phyloP scores from a whole-genome alignment of 2,113 vertebrate species.

The Sander lucioperca region DNA sequence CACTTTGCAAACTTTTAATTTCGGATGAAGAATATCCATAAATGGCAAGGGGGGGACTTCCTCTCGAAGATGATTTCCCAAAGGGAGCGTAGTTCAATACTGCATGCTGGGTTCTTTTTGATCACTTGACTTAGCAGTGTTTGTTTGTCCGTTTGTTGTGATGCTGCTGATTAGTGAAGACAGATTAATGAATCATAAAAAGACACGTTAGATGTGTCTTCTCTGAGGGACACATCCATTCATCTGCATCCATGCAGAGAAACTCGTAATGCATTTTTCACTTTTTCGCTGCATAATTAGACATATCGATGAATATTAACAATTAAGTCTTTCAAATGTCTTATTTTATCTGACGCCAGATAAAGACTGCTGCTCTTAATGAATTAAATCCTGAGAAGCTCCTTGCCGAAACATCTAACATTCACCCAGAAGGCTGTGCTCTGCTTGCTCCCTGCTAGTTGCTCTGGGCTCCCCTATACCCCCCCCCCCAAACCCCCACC shows the following conservation, averaged over 20 bases:
- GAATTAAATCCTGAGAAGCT: slow-evolving; percentile 68
- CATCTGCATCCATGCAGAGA: slow-evolving; percentile 42
- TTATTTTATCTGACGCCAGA: slow-evolving; percentile 82
- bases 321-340: slow-evolving; percentile 79
- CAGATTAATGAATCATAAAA: slow-evolving; percentile 81
- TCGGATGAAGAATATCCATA: slow-evolving; percentile 59
- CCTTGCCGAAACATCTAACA: slow-evolving; percentile 73
- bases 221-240: slow-evolving; percentile 58
- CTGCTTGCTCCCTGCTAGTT: slow-evolving; percentile 65
- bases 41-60: slow-evolving; percentile 6
- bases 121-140: slow-evolving; percentile 68
- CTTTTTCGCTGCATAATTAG: slow-evolving; percentile 72
- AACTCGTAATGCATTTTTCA: slow-evolving; percentile 75
- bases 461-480: slow-evolving; percentile 51
- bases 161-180: slow-evolving; percentile 65
- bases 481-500: slow-evolving; percentile 4
- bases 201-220: slow-evolving; percentile 68
- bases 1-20: slow-evolving; percentile 63
- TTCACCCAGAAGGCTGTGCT: slow-evolving; percentile 69
- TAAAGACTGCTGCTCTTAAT: slow-evolving; percentile 66
- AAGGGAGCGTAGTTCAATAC: slow-evolving; percentile 52
- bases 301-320: slow-evolving; percentile 84
- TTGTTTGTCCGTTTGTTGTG: slow-evolving; percentile 74
- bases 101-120: slow-evolving; percentile 60
- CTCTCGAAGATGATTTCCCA: slow-evolving; percentile 43